Evolutionary conservation across 2,113 vertebrate species (phyloP), one percentile per base, ranked within the genome.

Genomic region (Podilymbus podiceps): DNA sequence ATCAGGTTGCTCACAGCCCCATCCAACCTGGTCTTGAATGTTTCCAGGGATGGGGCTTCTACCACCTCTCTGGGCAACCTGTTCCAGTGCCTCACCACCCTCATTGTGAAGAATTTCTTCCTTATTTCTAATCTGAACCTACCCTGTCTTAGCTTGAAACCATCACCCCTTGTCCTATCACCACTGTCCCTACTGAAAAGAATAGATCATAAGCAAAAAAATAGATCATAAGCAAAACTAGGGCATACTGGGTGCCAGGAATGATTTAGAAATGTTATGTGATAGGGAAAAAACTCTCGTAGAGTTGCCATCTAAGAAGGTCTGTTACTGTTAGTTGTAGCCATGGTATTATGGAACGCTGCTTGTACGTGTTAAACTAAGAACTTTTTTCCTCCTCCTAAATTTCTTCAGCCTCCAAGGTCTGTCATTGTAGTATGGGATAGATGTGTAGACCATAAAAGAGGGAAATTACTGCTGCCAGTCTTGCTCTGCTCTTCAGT

Each of bases 381-480:
- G 40, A 83, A 38, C 16, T 60, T 71, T 4, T 47, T 59, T 79
- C 66, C 18, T 38, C 58, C 35, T 33, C 7, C 21, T 7, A 1
- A 3, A 0, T 38, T 72, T 79, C 42, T 95, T 53, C 64, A 47
- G 12, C 14, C 30, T 88, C 38, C 1, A 1, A 67, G 13, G 10
- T 38, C 17, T 79, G 27, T 47, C 10, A 2, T 18, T 0, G 0
- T 53, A 12, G 15, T 2, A 10, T 64, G 18, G 69, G 30, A 31
- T 10, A 52, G 49, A 55, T 3, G 9, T 12, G 12, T 31, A 56
- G 24, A n/a, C 31, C 64, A 20, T 8, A 38, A 66, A 74, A 15
- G 25, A 49, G 28, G 63, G 72, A 89, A 76, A 69, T 89, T 28
- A 15, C 23, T 16, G 9, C 35, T 69, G 49, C 15, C 6, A 3